Evolutionary conservation across 2,888 invertebrate species (phyloP), one percentile per base, ranked within the genome.

Genomic region (Polymixis flavicincta): DNA sequence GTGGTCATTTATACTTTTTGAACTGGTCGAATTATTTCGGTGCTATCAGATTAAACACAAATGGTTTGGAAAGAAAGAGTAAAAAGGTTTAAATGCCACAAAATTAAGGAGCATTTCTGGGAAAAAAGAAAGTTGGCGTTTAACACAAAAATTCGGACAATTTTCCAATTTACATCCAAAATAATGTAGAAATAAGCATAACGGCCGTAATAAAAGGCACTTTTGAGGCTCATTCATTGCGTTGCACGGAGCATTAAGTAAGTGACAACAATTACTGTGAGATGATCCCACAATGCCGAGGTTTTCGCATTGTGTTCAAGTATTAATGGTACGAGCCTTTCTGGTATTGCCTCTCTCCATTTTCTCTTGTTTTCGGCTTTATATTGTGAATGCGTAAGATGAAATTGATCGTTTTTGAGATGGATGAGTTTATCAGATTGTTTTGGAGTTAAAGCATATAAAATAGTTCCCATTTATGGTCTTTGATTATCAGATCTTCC

Each of bases 281-380:
- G 85, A 81, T 81, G 74, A 85, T 85, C 85, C 66, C 78, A 85
- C 84, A 85, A 78, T 82, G 82, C 74, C 72, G 78, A 67, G 60
- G 71, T 74, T 78, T 83, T 84, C 74, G 78, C 84, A 85, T 85
- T 85, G 85, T 85, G 60, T 66, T 75, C 48, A 28, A 55, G 65
- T 75, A 66, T 71, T 78, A 80, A 83, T 80, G 60, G 64, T 63
- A 69, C 42, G 17, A 67, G 74, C 76, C 63, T 79, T 82, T 84
- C 82, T 75, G 69, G 71, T 75, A 83, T 85, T 84, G 76, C 81
- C 63, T 77, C 74, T 76, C 64, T 82, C 74, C 71, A 76, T 83
- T 87, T 82, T 85, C 82, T 72, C 76, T 76, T 61, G 74, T 60
- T 64, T 80, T 54, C 25, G 61, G 48, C 52, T 74, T 84, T 82